phyloP scores from a whole-genome alignment of 1,140 invertebrate genomes.

The Magallana angulata region DNA sequence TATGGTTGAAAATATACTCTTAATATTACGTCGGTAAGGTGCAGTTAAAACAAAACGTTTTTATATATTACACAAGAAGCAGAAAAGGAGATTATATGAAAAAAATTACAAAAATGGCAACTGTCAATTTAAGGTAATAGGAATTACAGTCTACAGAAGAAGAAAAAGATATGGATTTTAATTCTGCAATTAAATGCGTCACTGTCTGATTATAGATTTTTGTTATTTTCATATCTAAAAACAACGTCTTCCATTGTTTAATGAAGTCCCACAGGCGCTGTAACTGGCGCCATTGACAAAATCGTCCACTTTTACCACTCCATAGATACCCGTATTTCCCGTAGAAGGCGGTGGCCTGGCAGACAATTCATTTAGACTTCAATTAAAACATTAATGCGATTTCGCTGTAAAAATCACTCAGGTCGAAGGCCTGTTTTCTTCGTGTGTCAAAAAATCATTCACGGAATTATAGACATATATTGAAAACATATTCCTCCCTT shows the following conservation, averaged over 20 bases:
- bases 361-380: conserved; percentile 57
- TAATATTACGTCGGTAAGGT: too few species aligned
- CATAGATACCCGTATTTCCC: conserved; percentile 3
- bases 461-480: conserved; percentile 62
- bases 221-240: too few species aligned
- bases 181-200: too few species aligned
- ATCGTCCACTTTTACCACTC: not conserved
- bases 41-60: too few species aligned
- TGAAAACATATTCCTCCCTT: conserved; percentile 57
- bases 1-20: too few species aligned
- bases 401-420: conserved; percentile 58
- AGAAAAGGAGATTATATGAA: too few species aligned
- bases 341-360: not conserved
- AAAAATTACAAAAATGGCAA: too few species aligned
- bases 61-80: too few species aligned
- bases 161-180: too few species aligned
- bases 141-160: too few species aligned
- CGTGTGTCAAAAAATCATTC: conserved; percentile 58
- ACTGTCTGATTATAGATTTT: too few species aligned
- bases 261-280: not conserved
- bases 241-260: not conserved
- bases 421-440: conserved; percentile 51
- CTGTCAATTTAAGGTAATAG: too few species aligned
- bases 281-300: not conserved
- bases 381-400: conserved; percentile 61